These are phyloP conservation scores for Arvicanthis niloticus DNA, from an alignment of 2,113 vertebrate species.

Conservation along the genomic window DNA sequence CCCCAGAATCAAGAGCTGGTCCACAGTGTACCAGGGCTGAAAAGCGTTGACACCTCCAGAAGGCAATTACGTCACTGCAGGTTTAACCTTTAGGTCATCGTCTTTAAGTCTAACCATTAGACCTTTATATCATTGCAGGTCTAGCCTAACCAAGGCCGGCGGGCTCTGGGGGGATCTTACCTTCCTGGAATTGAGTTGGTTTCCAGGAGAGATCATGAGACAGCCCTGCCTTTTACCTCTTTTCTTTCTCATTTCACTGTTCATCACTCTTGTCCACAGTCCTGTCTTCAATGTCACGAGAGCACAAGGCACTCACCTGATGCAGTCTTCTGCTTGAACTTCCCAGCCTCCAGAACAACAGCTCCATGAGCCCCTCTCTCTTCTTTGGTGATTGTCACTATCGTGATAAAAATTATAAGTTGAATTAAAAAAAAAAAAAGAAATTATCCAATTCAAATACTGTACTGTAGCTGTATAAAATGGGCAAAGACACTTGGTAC, in stretches of 20 bases:
- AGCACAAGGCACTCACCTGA: background rate
- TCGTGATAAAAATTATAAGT: background rate
- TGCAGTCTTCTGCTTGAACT: background rate
- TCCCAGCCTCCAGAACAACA: background rate
- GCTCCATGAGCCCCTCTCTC: background rate
- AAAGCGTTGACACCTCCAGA: background rate
- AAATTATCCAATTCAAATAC: background rate
- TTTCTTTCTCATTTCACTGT: too few species aligned
- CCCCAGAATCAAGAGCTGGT: background rate
- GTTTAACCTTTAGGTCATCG: too few species aligned
- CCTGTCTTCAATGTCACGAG: background rate
- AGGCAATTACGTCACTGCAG: too few species aligned
- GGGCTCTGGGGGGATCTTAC: background rate
- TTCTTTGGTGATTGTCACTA: background rate
- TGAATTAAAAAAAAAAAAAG: background rate
- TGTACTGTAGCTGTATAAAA: background rate
- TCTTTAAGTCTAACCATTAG: too few species aligned
- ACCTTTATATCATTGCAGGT: too few species aligned
- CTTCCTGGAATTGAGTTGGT: background rate
- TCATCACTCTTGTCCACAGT: too few species aligned
- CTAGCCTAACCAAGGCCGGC: background rate
- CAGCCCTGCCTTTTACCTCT: too few species aligned
- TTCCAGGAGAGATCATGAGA: background rate
- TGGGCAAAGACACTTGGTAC: background rate
- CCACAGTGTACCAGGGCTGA: background rate